phyloP scores from a whole-genome alignment of 1,140 invertebrate genomes.

The Caerostris darwini region DNA sequence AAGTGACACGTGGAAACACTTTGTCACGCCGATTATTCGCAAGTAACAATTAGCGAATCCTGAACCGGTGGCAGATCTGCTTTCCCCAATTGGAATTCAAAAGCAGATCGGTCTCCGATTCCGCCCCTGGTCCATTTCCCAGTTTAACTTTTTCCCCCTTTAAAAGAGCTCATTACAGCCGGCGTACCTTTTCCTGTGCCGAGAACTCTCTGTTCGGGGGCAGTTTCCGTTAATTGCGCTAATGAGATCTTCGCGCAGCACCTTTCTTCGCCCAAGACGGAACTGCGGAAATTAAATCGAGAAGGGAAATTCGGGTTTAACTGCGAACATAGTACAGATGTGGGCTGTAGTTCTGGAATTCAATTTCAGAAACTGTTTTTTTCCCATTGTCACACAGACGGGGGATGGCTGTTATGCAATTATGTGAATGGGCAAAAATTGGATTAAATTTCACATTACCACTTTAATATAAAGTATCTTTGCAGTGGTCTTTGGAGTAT shows the following conservation, averaged over 20 bases:
- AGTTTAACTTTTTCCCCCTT: background rate
- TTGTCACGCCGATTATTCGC: background rate
- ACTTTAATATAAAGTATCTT: too few relatives aligned
- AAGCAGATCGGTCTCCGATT: background rate
- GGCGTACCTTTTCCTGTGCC: background rate
- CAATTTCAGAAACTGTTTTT: background rate
- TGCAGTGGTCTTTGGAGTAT: too few relatives aligned
- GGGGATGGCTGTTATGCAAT: slow-evolving; percentile 2
- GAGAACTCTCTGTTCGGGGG: background rate
- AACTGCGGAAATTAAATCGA: background rate
- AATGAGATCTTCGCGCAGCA: slow-evolving; percentile 14
- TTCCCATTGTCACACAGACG: background rate
- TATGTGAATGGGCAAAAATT: background rate
- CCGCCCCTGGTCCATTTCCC: background rate
- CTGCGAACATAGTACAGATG: background rate
- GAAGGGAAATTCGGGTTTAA: background rate
- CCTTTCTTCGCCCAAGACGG: background rate
- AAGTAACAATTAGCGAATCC: slow-evolving; percentile 21
- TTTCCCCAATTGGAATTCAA: background rate
- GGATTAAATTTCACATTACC: too few relatives aligned
- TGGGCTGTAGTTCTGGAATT: background rate
- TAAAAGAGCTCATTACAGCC: background rate
- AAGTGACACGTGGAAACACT: slow-evolving; percentile 10
- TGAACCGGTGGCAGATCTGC: background rate
- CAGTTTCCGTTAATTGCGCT: slow-evolving; percentile 12